These are phyloP conservation scores for Polypterus bichir DNA, from an alignment of 2,113 vertebrate species.

Conservation along the genomic window DNA sequence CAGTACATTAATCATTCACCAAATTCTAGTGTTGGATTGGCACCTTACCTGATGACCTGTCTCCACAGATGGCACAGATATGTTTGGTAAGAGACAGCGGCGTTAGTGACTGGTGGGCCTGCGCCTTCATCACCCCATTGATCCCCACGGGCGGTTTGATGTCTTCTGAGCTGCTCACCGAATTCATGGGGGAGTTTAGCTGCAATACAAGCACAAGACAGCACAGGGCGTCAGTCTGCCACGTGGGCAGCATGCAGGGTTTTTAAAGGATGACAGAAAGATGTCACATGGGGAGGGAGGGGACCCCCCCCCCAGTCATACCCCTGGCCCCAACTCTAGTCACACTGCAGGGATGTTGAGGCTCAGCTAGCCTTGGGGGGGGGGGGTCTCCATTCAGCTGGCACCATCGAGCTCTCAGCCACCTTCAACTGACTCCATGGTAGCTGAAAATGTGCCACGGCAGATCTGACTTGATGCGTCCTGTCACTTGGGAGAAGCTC, in stretches of 20 bases:
- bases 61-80: conserved; percentile 97
- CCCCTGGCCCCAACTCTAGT: no score
- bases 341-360: no score
- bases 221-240: neutral
- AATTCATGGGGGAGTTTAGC: conserved; percentile 93
- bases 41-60: conserved; percentile 86
- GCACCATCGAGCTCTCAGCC: no score
- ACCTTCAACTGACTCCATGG: no score
- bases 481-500: no score
- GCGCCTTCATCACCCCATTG: conserved; percentile 94
- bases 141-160: conserved; percentile 91
- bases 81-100: conserved; percentile 87
- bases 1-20: neutral
- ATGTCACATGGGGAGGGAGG: no score
- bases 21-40: accelerated
- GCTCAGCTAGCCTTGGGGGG: no score
- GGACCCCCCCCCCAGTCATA: no score
- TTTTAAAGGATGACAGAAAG: no score
- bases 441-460: no score
- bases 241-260: neutral
- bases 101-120: conserved; percentile 74
- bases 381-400: no score
- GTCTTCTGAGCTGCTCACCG: conserved; percentile 91
- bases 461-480: no score
- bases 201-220: conserved; percentile 39